phyloP scores from a whole-genome alignment of 2,888 invertebrate species.

The Bombylius major region DNA sequence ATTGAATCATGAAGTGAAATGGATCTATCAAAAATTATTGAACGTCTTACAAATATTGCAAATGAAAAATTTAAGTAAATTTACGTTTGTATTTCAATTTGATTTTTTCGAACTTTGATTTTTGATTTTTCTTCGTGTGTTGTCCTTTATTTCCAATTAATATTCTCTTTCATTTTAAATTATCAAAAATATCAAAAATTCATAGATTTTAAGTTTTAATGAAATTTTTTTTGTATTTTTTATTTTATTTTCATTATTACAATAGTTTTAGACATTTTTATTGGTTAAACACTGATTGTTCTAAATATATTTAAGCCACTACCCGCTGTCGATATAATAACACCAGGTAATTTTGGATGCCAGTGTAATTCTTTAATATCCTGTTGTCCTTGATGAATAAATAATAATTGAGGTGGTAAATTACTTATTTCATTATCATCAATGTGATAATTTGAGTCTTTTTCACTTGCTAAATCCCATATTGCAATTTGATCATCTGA shows the following conservation, averaged over 20 bases:
- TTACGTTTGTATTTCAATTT: no score
- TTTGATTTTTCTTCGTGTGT: no score
- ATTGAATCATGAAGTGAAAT: constrained; percentile 59
- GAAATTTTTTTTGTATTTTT: no score
- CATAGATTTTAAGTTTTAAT: no score
- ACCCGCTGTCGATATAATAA: constrained; percentile 84
- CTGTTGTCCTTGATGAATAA: constrained; percentile 95
- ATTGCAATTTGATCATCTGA: constrained; percentile 91
- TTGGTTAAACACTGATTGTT: constrained; percentile 80
- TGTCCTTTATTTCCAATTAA: no score
- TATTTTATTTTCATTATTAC: no score
- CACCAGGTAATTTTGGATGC: constrained; percentile 92
- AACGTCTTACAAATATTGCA: constrained; percentile 51
- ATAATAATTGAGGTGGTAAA: constrained; percentile 88
- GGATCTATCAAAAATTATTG: constrained; percentile 54
- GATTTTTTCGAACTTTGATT: no score
- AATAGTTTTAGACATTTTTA: neutral
- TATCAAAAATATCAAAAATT: no score
- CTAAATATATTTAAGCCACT: constrained; percentile 95
- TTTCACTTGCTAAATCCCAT: constrained; percentile 92
- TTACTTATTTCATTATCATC: constrained; percentile 48
- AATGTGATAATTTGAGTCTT: constrained; percentile 47
- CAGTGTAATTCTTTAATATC: constrained; percentile 98
- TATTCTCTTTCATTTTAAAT: no score
- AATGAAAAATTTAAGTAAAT: constrained; percentile 39